Percentiles rank a stretch among this genome's conserved stretches.
phyloP scores from a whole-genome alignment of 2,888 invertebrate species.

The Scaptomyza parva region DNA sequence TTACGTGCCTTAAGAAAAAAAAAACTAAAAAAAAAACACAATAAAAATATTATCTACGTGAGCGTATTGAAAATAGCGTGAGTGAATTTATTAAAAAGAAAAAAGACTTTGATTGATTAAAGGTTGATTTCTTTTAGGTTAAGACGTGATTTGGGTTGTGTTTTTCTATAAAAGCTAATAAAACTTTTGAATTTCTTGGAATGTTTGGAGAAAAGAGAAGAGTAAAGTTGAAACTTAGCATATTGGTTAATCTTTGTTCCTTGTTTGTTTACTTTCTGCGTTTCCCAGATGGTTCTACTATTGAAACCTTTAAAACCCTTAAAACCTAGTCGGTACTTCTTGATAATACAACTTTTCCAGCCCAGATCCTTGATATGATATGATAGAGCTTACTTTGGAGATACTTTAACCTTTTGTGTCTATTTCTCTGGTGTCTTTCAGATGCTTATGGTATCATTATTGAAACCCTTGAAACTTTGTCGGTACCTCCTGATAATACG shows the following conservation, averaged over 20 bases:
- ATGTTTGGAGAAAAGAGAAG: not conserved
- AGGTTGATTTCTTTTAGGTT: not conserved
- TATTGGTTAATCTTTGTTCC: not conserved
- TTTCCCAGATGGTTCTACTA: too few relatives aligned
- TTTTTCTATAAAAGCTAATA: slow-evolving; percentile 1
- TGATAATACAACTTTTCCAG: too few relatives aligned
- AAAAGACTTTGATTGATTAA: slow-evolving; percentile 29
- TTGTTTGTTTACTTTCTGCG: not conserved
- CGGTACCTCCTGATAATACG: too few relatives aligned
- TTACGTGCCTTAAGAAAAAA: slow-evolving; percentile 16
- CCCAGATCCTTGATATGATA: too few relatives aligned
- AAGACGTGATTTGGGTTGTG: slow-evolving; percentile 15
- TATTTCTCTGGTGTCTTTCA: too few relatives aligned
- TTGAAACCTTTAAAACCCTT: too few relatives aligned
- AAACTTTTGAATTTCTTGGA: not conserved
- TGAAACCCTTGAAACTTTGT: too few relatives aligned
- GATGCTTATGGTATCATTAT: too few relatives aligned
- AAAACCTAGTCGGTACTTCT: too few relatives aligned
- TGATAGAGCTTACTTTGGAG: too few relatives aligned
- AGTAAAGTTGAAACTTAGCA: not conserved
- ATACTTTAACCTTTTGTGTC: too few relatives aligned
- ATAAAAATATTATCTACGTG: slow-evolving; percentile 16
- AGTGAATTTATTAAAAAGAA: not conserved
- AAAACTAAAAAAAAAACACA: too few relatives aligned
- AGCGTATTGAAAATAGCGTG: slow-evolving; percentile 4